Evolutionary conservation across 2,113 vertebrate species (phyloP), one percentile per base, ranked within the genome.

Genomic region (Oostethus manadensis): DNA sequence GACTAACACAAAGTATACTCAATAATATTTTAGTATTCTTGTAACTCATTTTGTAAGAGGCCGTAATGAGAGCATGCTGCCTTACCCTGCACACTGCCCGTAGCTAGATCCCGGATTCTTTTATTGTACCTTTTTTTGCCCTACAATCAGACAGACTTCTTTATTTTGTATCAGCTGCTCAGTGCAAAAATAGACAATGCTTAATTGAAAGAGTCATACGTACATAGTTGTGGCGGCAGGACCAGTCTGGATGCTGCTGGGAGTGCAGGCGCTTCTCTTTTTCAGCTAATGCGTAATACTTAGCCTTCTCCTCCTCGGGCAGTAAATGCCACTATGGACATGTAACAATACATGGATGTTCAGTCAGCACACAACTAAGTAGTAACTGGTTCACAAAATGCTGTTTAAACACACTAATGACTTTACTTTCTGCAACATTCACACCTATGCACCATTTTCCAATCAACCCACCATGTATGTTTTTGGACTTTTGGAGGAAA

Each of bases 201-300:
- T 20, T n/a, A 3, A 18, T 54, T 54, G 20, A 55, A 55, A 40
- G 35, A 40, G 35, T 55, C 33, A 18, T 18, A 54, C 51, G 13
- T 35, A 55, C 53, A 17, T 55, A 55, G 35, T 55, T 55, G n/a
- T 55, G 53, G 26, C 53, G 53, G 20, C 53, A 55, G 35, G 53
- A 55, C 53, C 53, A 55, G 35, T 55, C 53, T 55, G 53, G 53
- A 55, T 55, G 53, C 53, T 55, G 53, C 18, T 55, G 53, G 18
- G 53, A 55, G 53, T 55, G 53, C 35, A 55, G 18, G 18, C 35
- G 33, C 53, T 55, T 55, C n/a, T 55, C 53, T 55, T 55, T 55
- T 55, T 55, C 53, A 14, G 53, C 53, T 35, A 42, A 35, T 18
- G 20, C 53, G 13, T 55, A 42, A 10, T 40, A 55, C 7, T 55